Percentiles rank a stretch among this genome's conserved stretches.
Conservation (phyloP, 2,888 invertebrate genomes). For the Ennomos erosarius region DNA sequence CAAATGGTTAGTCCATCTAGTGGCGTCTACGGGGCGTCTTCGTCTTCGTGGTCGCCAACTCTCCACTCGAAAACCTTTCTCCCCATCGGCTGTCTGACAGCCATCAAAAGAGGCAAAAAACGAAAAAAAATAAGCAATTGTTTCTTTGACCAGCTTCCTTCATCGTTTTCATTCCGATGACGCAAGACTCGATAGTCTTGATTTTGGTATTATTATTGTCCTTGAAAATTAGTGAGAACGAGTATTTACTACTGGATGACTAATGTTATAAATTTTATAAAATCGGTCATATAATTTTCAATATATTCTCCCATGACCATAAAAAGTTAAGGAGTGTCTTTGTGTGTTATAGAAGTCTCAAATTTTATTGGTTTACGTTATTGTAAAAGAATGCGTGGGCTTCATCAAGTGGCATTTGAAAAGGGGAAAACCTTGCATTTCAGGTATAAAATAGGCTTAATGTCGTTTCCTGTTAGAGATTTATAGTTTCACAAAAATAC, state of each 20-base stretch:
- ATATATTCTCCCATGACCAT: slow-evolving; percentile 15
- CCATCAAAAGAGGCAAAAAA: no score
- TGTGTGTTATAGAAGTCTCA: background rate
- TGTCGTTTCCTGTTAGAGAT: slow-evolving; percentile 13
- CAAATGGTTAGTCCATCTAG: no score
- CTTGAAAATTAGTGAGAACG: slow-evolving; percentile 36
- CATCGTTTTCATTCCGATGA: slow-evolving; percentile 27
- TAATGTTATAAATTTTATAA: slow-evolving; percentile 9
- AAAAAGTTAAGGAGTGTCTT: slow-evolving; percentile 26
- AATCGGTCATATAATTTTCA: background rate
- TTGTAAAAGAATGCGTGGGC: slow-evolving; percentile 11
- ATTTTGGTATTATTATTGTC: slow-evolving; percentile 22
- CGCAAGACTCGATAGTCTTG: slow-evolving; percentile 16
- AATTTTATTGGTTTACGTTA: background rate
- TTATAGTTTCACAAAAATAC: slow-evolving; percentile 5
- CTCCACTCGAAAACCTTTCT: no score
- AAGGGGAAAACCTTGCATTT: slow-evolving; percentile 4
- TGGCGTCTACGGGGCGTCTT: no score
- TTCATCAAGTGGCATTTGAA: background rate
- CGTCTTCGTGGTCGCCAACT: no score
- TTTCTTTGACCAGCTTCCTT: slow-evolving; percentile 15
- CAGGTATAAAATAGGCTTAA: background rate
- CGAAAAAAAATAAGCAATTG: no score
- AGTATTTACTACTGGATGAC: slow-evolving; percentile 27
- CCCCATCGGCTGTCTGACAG: no score